Base-by-base conservation (phyloP, 1,140 invertebrate genomes). In the Cydia amplana region DNA sequence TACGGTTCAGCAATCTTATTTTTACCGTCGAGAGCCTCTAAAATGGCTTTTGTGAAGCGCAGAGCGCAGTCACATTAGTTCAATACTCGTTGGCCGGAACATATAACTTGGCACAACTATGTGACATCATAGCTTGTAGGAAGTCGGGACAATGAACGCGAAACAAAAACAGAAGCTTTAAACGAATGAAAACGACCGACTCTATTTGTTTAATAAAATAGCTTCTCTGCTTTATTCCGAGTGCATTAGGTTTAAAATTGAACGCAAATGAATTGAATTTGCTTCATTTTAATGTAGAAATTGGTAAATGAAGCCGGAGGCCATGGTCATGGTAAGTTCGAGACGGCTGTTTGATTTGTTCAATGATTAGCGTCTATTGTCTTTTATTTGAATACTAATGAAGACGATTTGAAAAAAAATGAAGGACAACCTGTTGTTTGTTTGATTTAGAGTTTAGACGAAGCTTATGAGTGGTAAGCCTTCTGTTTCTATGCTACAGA, bases 331-430 rank as follows among this genome's bases (percentile, higher is more conserved):
- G 55, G 55, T 60, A 23, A 60, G 20, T 23, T 23, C 55, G 55
- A 23, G 20, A 60, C 55, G 20, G 55, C 55, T 7, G n/a, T 60
- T 60, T 60, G 55, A 60, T 60, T 60, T 60, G 55, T 23, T 18
- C 20, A 60, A 23, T 60, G 55, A 60, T 60, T 60, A 60, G 55
- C 12, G 23, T 9, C 20, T 60, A 60, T 60, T 60, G 55, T 60
- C 55, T 60, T 60, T 20, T 20, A 60, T 60, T 60, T 60, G 55
- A 60, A 60, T 60, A 60, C 55, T 60, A 60, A 60, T 60, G 49
- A 51, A 51, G n/a, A 2, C 6, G 6, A 6, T 51, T 51, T 18
- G 5, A 1, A 51, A 51, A 51, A 51, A 51, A 18, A 18, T 51
- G 12, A 46, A 46, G 43, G 43, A 46, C 43, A 46, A 40, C 36